A percentile compares a stretch with the other conserved stretches of the same genome.
Conservation (phyloP, 2,888 invertebrate genomes). For the Apamea crenata region DNA sequence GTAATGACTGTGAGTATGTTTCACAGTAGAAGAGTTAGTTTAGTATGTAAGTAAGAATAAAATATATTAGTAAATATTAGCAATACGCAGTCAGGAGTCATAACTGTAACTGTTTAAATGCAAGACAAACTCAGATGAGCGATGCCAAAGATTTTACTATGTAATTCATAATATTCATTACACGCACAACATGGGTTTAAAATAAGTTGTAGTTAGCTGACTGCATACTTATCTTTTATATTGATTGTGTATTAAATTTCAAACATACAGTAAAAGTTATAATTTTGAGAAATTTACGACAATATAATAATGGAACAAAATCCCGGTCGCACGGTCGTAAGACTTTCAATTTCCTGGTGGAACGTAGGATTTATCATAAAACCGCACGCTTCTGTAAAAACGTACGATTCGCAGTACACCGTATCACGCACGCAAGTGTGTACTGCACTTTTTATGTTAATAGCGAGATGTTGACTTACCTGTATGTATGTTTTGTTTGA, state of each 20-base stretch:
- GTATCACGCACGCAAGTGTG: slow-evolving; percentile 39
- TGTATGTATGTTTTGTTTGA: slow-evolving; percentile 10
- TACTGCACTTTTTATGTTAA: slow-evolving; percentile 51
- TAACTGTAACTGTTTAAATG: background rate
- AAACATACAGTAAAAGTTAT: slow-evolving; percentile 21
- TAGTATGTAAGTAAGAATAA: background rate
- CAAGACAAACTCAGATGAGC: background rate
- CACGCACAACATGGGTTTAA: too few relatives aligned
- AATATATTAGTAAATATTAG: background rate
- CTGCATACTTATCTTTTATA: background rate
- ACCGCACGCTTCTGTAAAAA: slow-evolving; percentile 29
- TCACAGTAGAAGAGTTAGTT: background rate
- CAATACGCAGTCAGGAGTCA: too few relatives aligned
- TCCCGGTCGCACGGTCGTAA: slow-evolving; percentile 44
- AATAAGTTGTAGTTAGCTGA: background rate
- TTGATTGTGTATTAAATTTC: background rate
- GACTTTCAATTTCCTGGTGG: slow-evolving; percentile 39
- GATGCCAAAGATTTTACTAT: background rate
- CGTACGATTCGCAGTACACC: slow-evolving; percentile 17
- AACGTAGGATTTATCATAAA: slow-evolving; percentile 50
- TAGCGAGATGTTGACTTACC: slow-evolving; percentile 9
- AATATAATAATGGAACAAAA: slow-evolving; percentile 34
- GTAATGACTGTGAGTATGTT: slow-evolving; percentile 4
- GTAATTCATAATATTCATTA: background rate
- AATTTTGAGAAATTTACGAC: slow-evolving; percentile 42